A percentile compares a stretch with the other conserved stretches of the same genome.
Conservation (phyloP, 2,113 vertebrate genomes). For the Colossoma macropomum region DNA sequence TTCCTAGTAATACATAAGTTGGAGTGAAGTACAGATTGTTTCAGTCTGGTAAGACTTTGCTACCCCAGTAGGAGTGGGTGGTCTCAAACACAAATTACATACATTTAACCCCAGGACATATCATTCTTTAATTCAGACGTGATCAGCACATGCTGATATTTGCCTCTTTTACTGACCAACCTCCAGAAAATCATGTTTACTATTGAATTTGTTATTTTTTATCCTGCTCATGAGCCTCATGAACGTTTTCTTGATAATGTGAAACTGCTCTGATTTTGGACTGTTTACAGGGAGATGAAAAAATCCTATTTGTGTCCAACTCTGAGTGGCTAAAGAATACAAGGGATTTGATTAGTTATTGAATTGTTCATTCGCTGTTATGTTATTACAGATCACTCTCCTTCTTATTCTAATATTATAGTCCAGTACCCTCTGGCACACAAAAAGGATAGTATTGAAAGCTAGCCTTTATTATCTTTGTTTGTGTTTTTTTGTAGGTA, state of each 20-base stretch:
- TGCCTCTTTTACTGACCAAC: slow-evolving; percentile 17
- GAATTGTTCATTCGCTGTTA: neutral
- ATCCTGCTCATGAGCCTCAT: neutral
- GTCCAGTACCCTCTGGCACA: neutral
- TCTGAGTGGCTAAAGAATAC: neutral
- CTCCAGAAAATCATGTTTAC: neutral
- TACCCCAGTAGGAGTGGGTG: neutral
- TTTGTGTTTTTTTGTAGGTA: neutral
- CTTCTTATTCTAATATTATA: neutral
- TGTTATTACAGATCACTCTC: neutral
- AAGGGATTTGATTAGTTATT: neutral
- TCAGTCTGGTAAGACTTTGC: slow-evolving; percentile 58
- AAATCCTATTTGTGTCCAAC: neutral
- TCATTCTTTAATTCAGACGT: slow-evolving; percentile 64
- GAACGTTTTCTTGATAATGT: neutral
- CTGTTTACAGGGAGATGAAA: slow-evolving; percentile 9
- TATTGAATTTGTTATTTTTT: neutral
- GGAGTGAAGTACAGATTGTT: neutral
- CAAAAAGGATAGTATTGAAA: neutral
- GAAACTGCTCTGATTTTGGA: neutral
- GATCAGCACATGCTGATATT: slow-evolving; percentile 57
- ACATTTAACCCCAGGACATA: slow-evolving; percentile 62
- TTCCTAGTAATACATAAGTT: neutral
- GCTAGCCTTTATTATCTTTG: neutral
- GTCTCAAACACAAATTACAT: neutral